Evolutionary conservation across 2,113 vertebrate species (phyloP).

Genomic region (Pollachius pollachius): DNA sequence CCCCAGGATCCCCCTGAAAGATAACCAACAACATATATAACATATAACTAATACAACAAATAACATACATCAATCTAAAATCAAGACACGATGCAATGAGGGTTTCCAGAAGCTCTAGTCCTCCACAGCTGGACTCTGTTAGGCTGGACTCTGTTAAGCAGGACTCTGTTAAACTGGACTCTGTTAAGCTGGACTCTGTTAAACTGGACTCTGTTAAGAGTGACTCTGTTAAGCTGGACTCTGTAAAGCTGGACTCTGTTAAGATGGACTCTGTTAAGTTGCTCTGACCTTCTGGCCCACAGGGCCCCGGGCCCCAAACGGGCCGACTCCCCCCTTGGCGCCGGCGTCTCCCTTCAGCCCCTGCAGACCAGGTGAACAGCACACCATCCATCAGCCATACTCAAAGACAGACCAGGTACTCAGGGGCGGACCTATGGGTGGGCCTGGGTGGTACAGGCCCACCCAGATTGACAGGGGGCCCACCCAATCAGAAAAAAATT

Average conservation of each 20-base stretch:
- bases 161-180: too few species aligned
- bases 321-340: conserved; percentile 80
- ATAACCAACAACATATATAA: not conserved
- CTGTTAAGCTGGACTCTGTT: not conserved
- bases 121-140: too few species aligned
- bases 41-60: not conserved
- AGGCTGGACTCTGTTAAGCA: not conserved
- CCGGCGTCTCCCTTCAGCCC: conserved; percentile 85
- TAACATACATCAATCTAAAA: not conserved
- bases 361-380: conserved; percentile 45
- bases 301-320: conserved; percentile 82
- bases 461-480: too few species aligned
- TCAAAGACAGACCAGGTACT: too few species aligned
- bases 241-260: not conserved
- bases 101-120: too few species aligned
- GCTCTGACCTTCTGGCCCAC: conserved; percentile 83
- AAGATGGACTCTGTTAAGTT: too few species aligned
- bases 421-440: too few species aligned
- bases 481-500: too few species aligned
- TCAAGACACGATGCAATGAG: not conserved
- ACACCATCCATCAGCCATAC: too few species aligned
- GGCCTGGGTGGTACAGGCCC: too few species aligned
- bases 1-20: conserved; percentile 82
- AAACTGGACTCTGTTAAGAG: too few species aligned
- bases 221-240: not conserved